Percentiles rank a stretch among this genome's conserved stretches.
Evolutionary conservation across 1,140 invertebrate genomes (phyloP).

Genomic region (Pogonomyrmex barbatus): DNA sequence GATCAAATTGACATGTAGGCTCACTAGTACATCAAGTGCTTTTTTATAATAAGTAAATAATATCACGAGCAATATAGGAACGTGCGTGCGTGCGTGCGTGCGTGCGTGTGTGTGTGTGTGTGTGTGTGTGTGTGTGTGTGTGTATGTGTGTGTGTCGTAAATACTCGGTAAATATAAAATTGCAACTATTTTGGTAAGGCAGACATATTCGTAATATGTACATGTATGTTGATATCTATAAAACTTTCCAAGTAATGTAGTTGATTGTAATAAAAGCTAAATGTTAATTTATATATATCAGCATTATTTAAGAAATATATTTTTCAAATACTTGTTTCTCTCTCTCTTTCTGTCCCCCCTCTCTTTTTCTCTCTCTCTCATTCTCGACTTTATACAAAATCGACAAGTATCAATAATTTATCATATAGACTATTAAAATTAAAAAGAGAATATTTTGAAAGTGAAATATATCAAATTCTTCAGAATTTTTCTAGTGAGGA

Average conservation of each 20-base stretch:
- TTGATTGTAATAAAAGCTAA: background rate
- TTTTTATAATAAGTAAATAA: no score
- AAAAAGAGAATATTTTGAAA: no score
- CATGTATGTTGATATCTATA: background rate
- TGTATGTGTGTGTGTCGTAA: background rate
- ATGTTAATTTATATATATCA: background rate
- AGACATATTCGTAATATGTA: background rate
- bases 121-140: background rate
- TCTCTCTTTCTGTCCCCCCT: no score
- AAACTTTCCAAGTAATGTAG: background rate
- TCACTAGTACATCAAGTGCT: background rate
- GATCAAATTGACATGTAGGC: background rate
- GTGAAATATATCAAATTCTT: no score
- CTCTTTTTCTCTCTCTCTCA: no score
- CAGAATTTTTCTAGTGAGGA: no score
- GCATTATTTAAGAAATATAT: background rate
- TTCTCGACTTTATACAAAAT: no score
- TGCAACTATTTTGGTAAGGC: background rate
- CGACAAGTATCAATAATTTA: no score
- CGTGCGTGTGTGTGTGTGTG: no score
- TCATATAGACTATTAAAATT: no score
- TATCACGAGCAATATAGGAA: no score
- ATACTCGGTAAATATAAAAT: background rate
- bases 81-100: no score
- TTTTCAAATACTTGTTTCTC: background rate